Evolutionary conservation across 1,140 invertebrate species (phyloP).

Genomic region (Halictus rubicundus): DNA sequence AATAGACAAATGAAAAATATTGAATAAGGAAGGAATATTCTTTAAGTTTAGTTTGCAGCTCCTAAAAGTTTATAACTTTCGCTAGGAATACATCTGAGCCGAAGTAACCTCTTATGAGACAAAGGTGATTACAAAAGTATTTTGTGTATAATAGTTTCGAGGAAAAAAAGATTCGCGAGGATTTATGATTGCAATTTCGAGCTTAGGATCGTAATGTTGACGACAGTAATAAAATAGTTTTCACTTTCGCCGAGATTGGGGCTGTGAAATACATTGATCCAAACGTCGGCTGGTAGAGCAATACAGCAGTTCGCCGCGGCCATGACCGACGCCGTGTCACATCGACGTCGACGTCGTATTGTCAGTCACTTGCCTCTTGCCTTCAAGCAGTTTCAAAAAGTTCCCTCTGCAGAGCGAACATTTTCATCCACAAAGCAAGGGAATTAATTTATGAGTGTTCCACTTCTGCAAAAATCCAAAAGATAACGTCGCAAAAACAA

Average conservation of each 20-base stretch:
- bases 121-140: too few relatives aligned
- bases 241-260: conserved; percentile 15
- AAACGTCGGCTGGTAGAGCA: background rate
- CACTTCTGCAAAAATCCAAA: background rate
- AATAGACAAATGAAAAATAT: too few relatives aligned
- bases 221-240: background rate
- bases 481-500: too few relatives aligned
- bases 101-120: too few relatives aligned
- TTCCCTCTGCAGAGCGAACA: background rate
- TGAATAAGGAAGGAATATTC: too few relatives aligned
- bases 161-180: too few relatives aligned
- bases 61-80: too few relatives aligned
- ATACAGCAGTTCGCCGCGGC: conserved; percentile 6
- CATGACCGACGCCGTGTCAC: conserved; percentile 14
- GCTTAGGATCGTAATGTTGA: too few relatives aligned
- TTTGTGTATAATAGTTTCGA: too few relatives aligned
- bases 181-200: too few relatives aligned
- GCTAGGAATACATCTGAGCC: too few relatives aligned
- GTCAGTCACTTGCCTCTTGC: conserved; percentile 6
- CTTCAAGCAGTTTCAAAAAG: conserved; percentile 5
- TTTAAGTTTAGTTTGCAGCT: too few relatives aligned
- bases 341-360: conserved; percentile 7
- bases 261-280: conserved; percentile 19
- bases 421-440: background rate
- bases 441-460: background rate